Base-by-base conservation (phyloP, 2,888 invertebrate genomes). In the Cryptophagus acutangulus region DNA sequence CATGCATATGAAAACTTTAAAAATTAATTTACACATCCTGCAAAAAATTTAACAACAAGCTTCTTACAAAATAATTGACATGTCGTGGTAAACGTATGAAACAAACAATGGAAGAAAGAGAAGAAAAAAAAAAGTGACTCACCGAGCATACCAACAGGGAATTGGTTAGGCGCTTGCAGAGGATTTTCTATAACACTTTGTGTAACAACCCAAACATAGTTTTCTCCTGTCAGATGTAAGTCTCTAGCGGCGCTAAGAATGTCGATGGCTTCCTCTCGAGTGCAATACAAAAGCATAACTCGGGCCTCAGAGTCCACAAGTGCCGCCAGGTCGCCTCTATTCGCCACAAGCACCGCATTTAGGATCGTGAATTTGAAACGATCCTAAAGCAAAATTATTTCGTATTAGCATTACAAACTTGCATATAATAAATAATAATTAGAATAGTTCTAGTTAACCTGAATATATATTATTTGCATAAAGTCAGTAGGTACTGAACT, bases 181-280 rank as follows among this genome's bases (percentile, higher is more conserved):
- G 84, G 78, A 54, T 85, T 86, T 58, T 87, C 87, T 43, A 93
- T 87, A 51, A 92, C 92, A 63, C 89, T 90, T 69, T 95, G 94
- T 35, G 93, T 93, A 13, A 92, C 94, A 42, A 95, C 91, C 95
- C 95, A 95, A 6, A 95, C 89, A 69, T 93, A 94, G 68, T 92
- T 92, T 69, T 92, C 91, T 5, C 87, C 87, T 2, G 87, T 88
- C 46, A 91, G 79, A 53, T 86, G 84, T 55, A 81, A 74, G 55
- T 83, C 81, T 41, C 79, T 75, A 2, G 90, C 90, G 17, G 81
- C 81, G 18, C 78, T 75, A 55, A 94, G 73, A 52, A 93, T 92
- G 59, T 81, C 80, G 45, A 82, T 83, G 14, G 91, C 92, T 69
- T 93, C 92, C 62, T 88, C 86, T 41, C 84, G 77, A 16, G 91